phyloP scores from a whole-genome alignment of 1,140 invertebrate species.

The Neodiprion lecontei region DNA sequence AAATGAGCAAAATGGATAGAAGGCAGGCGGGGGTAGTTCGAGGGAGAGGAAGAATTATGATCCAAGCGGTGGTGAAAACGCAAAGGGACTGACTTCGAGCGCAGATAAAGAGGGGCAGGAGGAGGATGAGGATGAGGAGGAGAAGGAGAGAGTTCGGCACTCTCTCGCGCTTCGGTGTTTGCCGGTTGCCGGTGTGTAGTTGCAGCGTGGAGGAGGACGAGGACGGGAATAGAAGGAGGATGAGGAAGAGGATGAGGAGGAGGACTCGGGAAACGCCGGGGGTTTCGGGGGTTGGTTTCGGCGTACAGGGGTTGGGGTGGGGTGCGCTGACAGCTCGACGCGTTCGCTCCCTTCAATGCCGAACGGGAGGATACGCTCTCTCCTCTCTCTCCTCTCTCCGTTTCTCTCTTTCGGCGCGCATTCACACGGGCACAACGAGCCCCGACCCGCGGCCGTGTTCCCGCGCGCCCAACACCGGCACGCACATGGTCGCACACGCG shows the following conservation, averaged over 20 bases:
- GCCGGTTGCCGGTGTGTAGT: background rate
- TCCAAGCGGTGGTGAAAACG: slow-evolving; percentile 43
- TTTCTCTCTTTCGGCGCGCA: slow-evolving; percentile 16
- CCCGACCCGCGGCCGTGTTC: slow-evolving; percentile 22
- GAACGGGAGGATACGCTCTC: slow-evolving; percentile 61
- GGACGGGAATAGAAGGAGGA: slow-evolving; percentile 23
- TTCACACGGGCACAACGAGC: slow-evolving; percentile 34
- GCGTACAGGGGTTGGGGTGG: slow-evolving; percentile 43
- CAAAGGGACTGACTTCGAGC: slow-evolving; percentile 29
- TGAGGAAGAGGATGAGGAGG: slow-evolving; percentile 27
- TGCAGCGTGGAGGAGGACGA: background rate
- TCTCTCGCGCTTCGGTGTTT: slow-evolving; percentile 11
- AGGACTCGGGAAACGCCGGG: slow-evolving; percentile 43
- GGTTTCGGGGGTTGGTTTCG: slow-evolving; percentile 32
- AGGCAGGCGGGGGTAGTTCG: slow-evolving; percentile 23
- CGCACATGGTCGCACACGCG: slow-evolving; percentile 7
- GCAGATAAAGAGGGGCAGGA: slow-evolving; percentile 2
- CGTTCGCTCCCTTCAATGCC: slow-evolving; percentile 53
- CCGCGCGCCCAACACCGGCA: background rate
- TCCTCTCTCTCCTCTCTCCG: slow-evolving; percentile 46
- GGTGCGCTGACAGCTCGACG: slow-evolving; percentile 62
- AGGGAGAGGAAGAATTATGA: slow-evolving; percentile 45
- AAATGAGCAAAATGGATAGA: slow-evolving; percentile 11
- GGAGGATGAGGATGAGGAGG: background rate
- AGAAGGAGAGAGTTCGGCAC: background rate